These are phyloP conservation scores for Anthoscopus minutus DNA, from an alignment of 2,113 vertebrate species.

Conservation along the genomic window DNA sequence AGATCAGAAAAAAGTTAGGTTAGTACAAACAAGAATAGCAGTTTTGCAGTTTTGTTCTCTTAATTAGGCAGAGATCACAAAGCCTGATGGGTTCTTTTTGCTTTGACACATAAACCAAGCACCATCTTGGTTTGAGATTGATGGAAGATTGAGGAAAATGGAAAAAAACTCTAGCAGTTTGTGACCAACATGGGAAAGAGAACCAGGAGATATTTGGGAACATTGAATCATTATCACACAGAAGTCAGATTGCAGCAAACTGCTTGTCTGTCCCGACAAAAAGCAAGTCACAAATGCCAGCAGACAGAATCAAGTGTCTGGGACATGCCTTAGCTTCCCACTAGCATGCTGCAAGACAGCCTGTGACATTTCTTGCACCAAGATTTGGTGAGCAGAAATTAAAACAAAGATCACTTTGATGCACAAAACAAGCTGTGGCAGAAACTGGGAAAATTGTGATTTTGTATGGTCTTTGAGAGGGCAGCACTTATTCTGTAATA, in stretches of 20 bases:
- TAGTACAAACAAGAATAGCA: fast-evolving
- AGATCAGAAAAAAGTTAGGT: not conserved
- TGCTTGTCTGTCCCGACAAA: not conserved
- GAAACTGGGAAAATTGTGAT: not conserved
- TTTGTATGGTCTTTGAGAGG: not conserved
- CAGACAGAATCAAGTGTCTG: not conserved
- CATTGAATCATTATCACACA: not conserved
- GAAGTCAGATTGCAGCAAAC: not conserved
- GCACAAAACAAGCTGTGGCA: not conserved
- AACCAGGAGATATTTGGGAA: not conserved
- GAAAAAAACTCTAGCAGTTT: not conserved
- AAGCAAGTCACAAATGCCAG: not conserved
- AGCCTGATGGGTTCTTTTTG: not conserved
- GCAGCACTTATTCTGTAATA: not conserved
- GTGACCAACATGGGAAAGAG: not conserved
- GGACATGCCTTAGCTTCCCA: not conserved
- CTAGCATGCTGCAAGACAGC: not conserved
- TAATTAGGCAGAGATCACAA: not conserved
- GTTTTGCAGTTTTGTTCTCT: not conserved
- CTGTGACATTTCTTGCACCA: not conserved
- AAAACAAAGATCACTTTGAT: not conserved
- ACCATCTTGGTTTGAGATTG: not conserved
- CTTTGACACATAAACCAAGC: not conserved
- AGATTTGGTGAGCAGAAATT: not conserved
- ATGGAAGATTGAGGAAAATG: not conserved